Evolutionary conservation across 2,888 invertebrate species (phyloP), one percentile per base, ranked within the genome.

Genomic region (Orthonevra nobilis): DNA sequence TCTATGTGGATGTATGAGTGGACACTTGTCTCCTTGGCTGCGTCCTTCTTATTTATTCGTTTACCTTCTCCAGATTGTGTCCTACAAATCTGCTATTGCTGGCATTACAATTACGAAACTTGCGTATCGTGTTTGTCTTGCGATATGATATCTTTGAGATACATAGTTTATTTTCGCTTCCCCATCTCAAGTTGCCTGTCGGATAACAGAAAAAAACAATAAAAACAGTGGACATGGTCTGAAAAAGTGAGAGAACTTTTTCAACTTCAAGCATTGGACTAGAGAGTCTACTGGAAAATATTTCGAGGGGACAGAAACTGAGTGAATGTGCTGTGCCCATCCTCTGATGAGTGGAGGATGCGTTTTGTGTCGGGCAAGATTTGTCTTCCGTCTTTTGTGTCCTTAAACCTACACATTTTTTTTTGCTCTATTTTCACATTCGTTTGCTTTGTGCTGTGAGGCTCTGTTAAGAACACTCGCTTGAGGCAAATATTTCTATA

Each of bases 51-150:
- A 26, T 38, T 68, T 40, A 7, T 26, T 12, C n/a, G 6, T 44
- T n/a, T 28, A 1, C 40, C 10, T 14, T 70, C 20, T 32, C 12
- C 15, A n/a, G 7, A 15, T 61, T 42, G 48, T 56, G 68, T 69
- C 61, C 68, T 50, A 75, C 50, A 69, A 75, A 75, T 56, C 36
- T 54, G 56, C 56, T 48, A 75, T 69, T 40, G 68, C 74, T 68
- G 74, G 68, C 54, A 63, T 75, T 69, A 75, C 69, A 75, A 75
- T 75, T n/a, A n/a, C n/a, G n/a, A 75, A 75, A 69, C 63, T 75
- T 75, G 56, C 56, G 69, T 69, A 69, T 54, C 52, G 19, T 69
- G 74, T 75, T 75, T 75, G 48, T 54, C 63, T 75, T 69, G 69
- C 38, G 54, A 69, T 75, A 56, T 61, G 68, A 61, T 70, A 68